Percentiles rank a stretch among this genome's conserved stretches.
Conservation (phyloP, 2,113 vertebrate species). For the Alethe diademata region DNA sequence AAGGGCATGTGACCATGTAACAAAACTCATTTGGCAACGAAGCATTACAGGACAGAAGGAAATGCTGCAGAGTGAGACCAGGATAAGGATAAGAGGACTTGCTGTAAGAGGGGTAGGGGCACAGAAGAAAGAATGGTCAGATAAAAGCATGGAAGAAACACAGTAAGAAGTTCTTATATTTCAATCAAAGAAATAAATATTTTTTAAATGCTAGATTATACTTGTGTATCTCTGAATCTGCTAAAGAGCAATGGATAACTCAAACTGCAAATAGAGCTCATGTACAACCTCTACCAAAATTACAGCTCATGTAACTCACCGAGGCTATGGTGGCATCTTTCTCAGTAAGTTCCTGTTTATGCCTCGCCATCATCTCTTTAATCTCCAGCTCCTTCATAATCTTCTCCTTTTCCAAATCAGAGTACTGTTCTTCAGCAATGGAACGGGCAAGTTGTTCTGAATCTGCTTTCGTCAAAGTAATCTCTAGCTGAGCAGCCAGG, state of each 20-base stretch:
- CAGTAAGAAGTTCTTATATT: fast-evolving
- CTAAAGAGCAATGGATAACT: not conserved
- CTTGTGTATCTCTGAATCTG: not conserved
- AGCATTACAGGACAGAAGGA: not conserved
- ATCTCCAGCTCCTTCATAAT: constrained; percentile 99
- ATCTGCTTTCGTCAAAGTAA: constrained; percentile 96
- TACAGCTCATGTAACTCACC: constrained; percentile 72
- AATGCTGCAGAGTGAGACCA: not conserved
- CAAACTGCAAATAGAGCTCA: not conserved
- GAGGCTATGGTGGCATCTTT: constrained; percentile 93
- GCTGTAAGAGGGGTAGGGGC: not conserved
- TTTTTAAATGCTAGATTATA: not conserved
- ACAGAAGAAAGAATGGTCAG: not conserved
- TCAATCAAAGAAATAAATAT: not conserved
- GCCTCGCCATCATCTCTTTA: constrained; percentile 98
- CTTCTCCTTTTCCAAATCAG: constrained; percentile 98
- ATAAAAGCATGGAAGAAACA: not conserved
- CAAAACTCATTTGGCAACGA: not conserved
- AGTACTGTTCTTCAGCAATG: constrained; percentile 98
- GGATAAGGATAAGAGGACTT: not conserved
- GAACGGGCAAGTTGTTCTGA: constrained; percentile 97
- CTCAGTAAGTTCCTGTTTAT: constrained; percentile 92
- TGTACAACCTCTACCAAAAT: not conserved
- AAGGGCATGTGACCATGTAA: not conserved
- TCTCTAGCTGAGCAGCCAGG: constrained; percentile 94